Conservation (phyloP, 2,113 vertebrate species). For the Phrynocephalus versicolor region DNA sequence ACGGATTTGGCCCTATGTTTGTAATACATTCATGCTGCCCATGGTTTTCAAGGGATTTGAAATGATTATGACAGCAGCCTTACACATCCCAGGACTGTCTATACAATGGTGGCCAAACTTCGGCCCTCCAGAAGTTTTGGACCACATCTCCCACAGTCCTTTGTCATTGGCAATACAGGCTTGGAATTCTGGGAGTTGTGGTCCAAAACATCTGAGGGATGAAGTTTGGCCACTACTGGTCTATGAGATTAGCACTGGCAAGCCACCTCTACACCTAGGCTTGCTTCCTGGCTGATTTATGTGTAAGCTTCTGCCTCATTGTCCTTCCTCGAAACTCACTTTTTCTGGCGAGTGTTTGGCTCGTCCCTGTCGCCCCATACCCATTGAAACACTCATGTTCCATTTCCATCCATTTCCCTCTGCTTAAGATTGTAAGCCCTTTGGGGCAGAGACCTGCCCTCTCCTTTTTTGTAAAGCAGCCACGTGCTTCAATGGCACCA, state of each 20-base stretch:
- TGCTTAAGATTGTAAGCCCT: neutral
- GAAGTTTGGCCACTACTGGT: too few relatives aligned
- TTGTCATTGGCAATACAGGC: too few relatives aligned
- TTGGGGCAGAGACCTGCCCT: neutral
- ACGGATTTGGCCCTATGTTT: neutral
- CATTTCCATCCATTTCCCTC: neutral
- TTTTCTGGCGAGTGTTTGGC: neutral
- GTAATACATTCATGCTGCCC: neutral
- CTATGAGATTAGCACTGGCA: neutral
- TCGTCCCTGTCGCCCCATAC: neutral
- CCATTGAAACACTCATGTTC: neutral
- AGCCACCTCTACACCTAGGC: neutral
- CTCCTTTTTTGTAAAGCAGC: neutral
- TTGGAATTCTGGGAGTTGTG: too few relatives aligned
- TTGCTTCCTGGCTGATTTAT: neutral
- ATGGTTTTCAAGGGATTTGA: neutral
- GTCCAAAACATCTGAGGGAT: too few relatives aligned
- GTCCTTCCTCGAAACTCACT: neutral
- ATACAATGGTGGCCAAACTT: too few relatives aligned
- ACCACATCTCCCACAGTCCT: too few relatives aligned
- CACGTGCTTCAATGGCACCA: neutral
- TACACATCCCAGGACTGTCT: neutral
- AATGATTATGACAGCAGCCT: neutral
- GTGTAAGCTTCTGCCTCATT: neutral
- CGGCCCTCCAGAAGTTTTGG: too few relatives aligned